phyloP scores from a whole-genome alignment of 2,797 vertebrate genomes.

The Craterocephalus amniculus region DNA sequence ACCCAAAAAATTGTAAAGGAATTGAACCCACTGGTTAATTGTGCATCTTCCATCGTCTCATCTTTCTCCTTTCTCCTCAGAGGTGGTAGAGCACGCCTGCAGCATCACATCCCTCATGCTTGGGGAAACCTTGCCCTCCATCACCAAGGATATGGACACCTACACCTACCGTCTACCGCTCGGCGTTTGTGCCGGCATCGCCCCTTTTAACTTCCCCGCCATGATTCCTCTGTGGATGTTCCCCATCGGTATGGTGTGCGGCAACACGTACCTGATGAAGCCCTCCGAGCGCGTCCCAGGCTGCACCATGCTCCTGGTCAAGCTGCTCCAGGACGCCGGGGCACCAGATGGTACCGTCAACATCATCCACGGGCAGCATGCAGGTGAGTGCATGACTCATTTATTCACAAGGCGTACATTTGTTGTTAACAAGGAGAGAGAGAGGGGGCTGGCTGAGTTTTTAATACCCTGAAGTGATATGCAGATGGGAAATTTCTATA shows the following conservation, averaged over 20 bases:
- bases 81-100: slow-evolving; percentile 97
- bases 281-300: slow-evolving; percentile 96
- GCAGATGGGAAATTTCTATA: slow-evolving; percentile 53
- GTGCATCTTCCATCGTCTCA: slow-evolving; percentile 1
- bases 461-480: slow-evolving; percentile 42
- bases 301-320: slow-evolving; percentile 93
- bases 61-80: slow-evolving; percentile 74
- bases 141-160: slow-evolving; percentile 98
- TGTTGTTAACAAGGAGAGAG: slow-evolving; percentile 20
- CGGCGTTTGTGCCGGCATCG: slow-evolving; percentile 94
- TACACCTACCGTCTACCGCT: slow-evolving; percentile 93
- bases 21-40: too few species aligned
- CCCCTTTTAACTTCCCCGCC: slow-evolving; percentile 97
- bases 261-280: slow-evolving; percentile 97
- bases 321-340: slow-evolving; percentile 93
- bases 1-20: too few species aligned
- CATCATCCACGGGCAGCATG: slow-evolving; percentile 95
- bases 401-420: slow-evolving; percentile 12
- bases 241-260: slow-evolving; percentile 95
- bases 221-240: slow-evolving; percentile 99
- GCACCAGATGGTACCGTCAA: slow-evolving; percentile 94
- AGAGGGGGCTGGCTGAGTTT: slow-evolving; percentile 18
- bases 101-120: slow-evolving; percentile 96
- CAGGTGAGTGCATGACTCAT: slow-evolving; percentile 77
- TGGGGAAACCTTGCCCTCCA: slow-evolving; percentile 95